Conservation (phyloP, 2,888 invertebrate species). For the Linyphia triangularis region DNA sequence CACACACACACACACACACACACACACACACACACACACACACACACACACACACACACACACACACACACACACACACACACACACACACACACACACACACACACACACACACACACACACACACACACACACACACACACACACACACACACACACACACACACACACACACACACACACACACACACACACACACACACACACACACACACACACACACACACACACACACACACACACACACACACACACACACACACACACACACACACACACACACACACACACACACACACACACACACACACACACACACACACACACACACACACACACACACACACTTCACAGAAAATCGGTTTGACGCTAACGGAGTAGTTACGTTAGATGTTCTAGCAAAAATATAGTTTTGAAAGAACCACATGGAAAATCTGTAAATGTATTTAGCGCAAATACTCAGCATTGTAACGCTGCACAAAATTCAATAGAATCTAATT, state of each 20-base stretch:
- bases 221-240: constrained; percentile 13
- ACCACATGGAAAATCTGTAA: too few relatives aligned
- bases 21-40: constrained; percentile 27
- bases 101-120: constrained; percentile 17
- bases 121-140: constrained; percentile 17
- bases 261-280: constrained; percentile 16
- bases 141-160: constrained; percentile 17
- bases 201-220: constrained; percentile 13
- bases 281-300: constrained; percentile 13
- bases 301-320: constrained; percentile 12
- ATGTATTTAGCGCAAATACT: too few relatives aligned
- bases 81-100: constrained; percentile 17
- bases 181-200: background rate
- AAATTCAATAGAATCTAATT: too few relatives aligned
- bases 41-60: constrained; percentile 22
- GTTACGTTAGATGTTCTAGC: too few relatives aligned
- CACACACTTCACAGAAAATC: too few relatives aligned
- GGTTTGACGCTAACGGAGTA: too few relatives aligned
- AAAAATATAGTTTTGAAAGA: too few relatives aligned
- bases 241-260: constrained; percentile 16
- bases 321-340: constrained; percentile 27
- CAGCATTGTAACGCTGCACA: too few relatives aligned
- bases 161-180: background rate
- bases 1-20: constrained; percentile 27
- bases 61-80: constrained; percentile 14